These are phyloP conservation scores for Amblyopsis hoosieri DNA, from an alignment of 2,797 vertebrate species.

Conservation along the genomic window DNA sequence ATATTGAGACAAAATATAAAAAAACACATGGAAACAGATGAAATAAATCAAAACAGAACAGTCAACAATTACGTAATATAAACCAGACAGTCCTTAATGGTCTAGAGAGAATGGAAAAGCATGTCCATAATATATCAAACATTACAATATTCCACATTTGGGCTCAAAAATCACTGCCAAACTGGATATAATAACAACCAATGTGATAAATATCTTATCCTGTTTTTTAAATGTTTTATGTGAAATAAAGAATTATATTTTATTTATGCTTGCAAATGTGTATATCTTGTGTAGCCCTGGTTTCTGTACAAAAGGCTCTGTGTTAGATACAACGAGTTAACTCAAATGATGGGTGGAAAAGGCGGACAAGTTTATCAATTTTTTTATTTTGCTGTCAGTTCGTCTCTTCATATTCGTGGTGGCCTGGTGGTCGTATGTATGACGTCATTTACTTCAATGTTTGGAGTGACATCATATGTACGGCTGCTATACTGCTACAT, in stretches of 20 bases:
- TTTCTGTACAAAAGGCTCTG: background rate
- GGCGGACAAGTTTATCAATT: background rate
- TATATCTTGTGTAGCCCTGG: constrained; percentile 5
- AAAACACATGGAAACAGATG: too few species aligned
- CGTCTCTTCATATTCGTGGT: constrained; percentile 81
- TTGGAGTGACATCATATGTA: constrained; percentile 99
- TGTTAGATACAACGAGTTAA: constrained; percentile 19
- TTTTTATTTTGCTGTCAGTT: background rate
- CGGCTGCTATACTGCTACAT: constrained; percentile 96
- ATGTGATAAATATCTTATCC: background rate
- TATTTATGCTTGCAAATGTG: constrained; percentile 6
- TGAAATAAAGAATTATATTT: constrained; percentile 28
- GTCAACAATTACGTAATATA: too few species aligned
- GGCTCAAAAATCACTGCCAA: too few species aligned
- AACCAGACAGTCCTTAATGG: too few species aligned
- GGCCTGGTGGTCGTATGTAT: constrained; percentile 97
- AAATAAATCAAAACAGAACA: too few species aligned
- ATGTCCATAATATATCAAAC: too few species aligned
- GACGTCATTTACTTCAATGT: constrained; percentile 95
- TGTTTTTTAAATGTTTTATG: constrained; percentile 8
- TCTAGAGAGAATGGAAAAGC: too few species aligned
- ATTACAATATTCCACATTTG: too few species aligned
- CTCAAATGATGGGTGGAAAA: constrained; percentile 7
- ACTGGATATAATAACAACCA: too few species aligned
- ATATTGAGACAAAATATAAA: too few species aligned